Base-by-base conservation (phyloP, 2,888 invertebrate genomes). In the Panzeria rudis region DNA sequence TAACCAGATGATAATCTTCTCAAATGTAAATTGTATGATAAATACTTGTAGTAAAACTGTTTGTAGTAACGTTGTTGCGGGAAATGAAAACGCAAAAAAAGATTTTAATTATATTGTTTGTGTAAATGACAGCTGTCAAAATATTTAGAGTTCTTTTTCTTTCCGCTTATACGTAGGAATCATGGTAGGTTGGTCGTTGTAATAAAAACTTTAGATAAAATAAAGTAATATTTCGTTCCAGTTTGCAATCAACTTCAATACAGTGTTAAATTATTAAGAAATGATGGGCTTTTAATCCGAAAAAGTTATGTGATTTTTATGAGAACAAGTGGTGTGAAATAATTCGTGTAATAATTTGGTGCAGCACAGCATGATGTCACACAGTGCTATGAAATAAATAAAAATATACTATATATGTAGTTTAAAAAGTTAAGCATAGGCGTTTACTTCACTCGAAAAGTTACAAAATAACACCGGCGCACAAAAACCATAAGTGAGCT, bases 51-150 rank as follows among this genome's bases (percentile, higher is more conserved):
- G 38, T 44, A 29, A 56, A 41, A 56, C 7, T 4, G 17, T 29
- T 68, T 32, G 20, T 1, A 1, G 50, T 15, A 13, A 68, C 32
- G 35, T 47, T 32, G 29, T 59, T 5, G 32, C 2, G 17, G 38
- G 13, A 44, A 38, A 41, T 17, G 11, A 32, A 59, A 41, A 35
- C 3, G 3, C 8, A 13, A 32, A 69, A 54, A 38, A 13, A 3
- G 0, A n/a, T 15, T 71, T 17, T 47, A 72, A 59, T 59, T 72
- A 32, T 20, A 20, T 59, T 72, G 29, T 8, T 59, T 47, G 47
- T 72, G 59, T 32, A 59, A 59, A 59, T 73, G 59, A 73, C 56
- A 66, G 80, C 64, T 80, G 72, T 62, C 78, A 78, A 71, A 78
- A 78, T 78, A 78, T 78, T 69, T 52, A 3, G 59, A 38, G 59